Base-by-base conservation (phyloP, 2,113 vertebrate genomes). In the Melanerpes formicivorus region DNA sequence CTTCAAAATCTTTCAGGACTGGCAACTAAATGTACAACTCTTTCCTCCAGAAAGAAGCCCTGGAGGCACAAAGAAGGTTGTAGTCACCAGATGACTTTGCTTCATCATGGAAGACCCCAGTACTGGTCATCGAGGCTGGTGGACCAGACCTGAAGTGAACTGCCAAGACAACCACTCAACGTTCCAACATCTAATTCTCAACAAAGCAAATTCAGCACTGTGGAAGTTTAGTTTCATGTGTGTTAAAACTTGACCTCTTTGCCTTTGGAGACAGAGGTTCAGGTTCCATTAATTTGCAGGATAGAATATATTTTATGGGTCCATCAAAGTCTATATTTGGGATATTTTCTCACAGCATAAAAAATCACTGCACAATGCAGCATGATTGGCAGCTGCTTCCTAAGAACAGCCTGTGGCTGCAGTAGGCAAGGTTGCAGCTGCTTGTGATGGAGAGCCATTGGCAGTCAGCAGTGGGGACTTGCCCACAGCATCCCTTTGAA, bases 391-490 rank as follows among this genome's bases (percentile, higher is more conserved):
- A 94, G 82, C 79, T 90, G 90, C 70, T 84, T 67, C 78, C 75
- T 63, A 46, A 88, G 71, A 87, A 80, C 1, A 0, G 78, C 63
- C 86, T 0, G 0, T 78, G 80, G 80, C 64, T 74, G 75, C 1
- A 3, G 65, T 55, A 75, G 92, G 87, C 55, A 92, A 76, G 46
- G 67, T 32, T 93, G 95, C 96, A 96, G 84, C 96, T 96, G 95
- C 89, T 93, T 3, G 1, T 29, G 62, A 22, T 74, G 75, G 75
- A 85, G 56, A 95, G 58, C 42, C 87, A 59, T 7, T 94, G 95
- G 84, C 95, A 96, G 25, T 13, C 9, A 0, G 76, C 0, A 13
- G 13, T 0, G 5, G 44, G 65, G 34, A 64, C 48, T 71, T 77
- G 90, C 64, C 70, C 62, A 37, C 26, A 64, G 15, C 0, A 1